phyloP scores from a whole-genome alignment of 2,113 vertebrate species.

The Corythornis vintsioides region DNA sequence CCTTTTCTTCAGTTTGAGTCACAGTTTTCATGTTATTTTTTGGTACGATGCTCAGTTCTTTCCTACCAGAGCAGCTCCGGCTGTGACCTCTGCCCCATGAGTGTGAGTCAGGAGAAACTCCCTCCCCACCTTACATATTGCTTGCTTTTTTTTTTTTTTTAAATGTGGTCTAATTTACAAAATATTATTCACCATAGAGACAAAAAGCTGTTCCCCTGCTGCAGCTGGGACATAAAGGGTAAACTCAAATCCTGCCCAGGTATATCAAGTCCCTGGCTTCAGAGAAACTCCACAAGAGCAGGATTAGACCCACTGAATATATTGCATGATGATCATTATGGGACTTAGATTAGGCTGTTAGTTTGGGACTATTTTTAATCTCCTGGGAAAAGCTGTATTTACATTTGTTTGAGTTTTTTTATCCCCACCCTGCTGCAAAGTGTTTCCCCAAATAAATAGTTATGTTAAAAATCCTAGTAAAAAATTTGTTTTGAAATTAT shows the following conservation, averaged over 20 bases:
- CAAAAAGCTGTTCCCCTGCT: neutral
- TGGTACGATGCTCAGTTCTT: neutral
- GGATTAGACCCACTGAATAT: neutral
- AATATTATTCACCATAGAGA: conserved; percentile 44
- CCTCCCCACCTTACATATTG: neutral
- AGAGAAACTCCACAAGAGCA: neutral
- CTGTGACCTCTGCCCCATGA: neutral
- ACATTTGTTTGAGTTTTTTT: neutral
- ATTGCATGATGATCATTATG: neutral
- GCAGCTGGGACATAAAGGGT: neutral
- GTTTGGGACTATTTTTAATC: conserved; percentile 54
- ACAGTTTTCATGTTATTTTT: neutral
- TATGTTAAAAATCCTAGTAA: conserved; percentile 41
- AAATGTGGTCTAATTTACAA: neutral
- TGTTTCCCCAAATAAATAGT: conserved; percentile 43
- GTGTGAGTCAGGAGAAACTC: conserved; percentile 33
- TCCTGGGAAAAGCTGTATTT: conserved; percentile 40
- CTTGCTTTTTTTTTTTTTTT: neutral
- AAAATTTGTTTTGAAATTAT: conserved; percentile 19
- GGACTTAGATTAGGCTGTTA: conserved; percentile 54
- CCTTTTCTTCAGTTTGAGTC: conserved; percentile 15
- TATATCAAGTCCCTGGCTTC: neutral
- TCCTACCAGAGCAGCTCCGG: neutral
- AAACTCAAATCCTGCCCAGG: neutral
- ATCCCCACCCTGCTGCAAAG: neutral